Evolutionary conservation across 2,113 vertebrate species (phyloP).

Genomic region (Scatophagus argus): DNA sequence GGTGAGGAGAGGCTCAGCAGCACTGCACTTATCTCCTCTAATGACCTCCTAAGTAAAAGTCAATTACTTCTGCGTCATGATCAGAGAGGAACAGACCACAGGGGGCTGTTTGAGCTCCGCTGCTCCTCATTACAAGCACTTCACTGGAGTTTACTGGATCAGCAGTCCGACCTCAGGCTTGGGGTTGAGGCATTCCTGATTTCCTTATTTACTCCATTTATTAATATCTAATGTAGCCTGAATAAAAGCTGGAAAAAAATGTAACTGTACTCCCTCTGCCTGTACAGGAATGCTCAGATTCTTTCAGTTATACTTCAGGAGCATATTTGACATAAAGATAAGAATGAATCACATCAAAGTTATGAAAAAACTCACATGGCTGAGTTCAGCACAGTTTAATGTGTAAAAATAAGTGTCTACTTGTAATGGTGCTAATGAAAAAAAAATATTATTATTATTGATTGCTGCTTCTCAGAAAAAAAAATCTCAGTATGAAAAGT

Average conservation of each 20-base stretch:
- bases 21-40: conserved; percentile 80
- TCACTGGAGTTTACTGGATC: conserved; percentile 26
- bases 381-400: not conserved
- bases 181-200: not conserved
- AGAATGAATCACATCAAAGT: not conserved
- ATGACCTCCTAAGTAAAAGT: conserved; percentile 83
- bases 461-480: not conserved
- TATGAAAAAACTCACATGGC: not conserved
- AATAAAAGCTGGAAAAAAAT: not conserved
- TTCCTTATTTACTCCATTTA: not conserved
- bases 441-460: not conserved
- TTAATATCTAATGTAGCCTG: not conserved
- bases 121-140: conserved; percentile 79
- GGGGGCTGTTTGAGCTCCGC: conserved; percentile 69
- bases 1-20: conserved; percentile 66
- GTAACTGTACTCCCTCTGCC: too few species aligned
- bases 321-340: not conserved
- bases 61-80: conserved; percentile 86
- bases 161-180: not conserved
- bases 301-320: not conserved
- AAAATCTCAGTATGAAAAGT: not conserved
- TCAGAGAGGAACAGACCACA: conserved; percentile 77
- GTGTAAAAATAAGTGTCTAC: not conserved
- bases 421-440: not conserved
- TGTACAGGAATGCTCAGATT: not conserved